Percentiles rank a stretch among this genome's conserved stretches.
Evolutionary conservation across 2,113 vertebrate species (phyloP).

Genomic region (Erythrocercus mccallii): DNA sequence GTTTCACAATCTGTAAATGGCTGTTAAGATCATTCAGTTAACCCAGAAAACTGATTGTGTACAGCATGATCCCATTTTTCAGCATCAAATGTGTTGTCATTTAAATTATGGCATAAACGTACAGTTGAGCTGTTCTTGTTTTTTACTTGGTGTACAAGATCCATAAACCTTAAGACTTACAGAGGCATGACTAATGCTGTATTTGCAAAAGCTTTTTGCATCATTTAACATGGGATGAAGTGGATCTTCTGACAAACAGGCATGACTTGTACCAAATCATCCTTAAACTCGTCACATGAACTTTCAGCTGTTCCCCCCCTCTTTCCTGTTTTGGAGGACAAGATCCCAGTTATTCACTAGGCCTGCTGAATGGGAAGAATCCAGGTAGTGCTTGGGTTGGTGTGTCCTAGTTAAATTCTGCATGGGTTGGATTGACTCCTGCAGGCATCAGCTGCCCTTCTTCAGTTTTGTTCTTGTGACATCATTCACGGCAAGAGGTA

Average conservation of each 20-base stretch:
- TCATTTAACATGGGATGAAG: not conserved
- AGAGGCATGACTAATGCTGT: not conserved
- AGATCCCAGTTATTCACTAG: not conserved
- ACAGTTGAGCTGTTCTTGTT: not conserved
- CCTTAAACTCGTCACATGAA: not conserved
- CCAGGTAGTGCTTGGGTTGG: not conserved
- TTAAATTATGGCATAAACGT: not conserved
- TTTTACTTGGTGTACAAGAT: not conserved
- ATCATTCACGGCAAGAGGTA: not conserved
- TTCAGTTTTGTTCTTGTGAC: not conserved
- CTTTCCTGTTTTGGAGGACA: not conserved
- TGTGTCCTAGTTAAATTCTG: not conserved
- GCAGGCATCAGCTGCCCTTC: not conserved
- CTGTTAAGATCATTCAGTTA: not conserved
- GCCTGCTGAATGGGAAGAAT: not conserved
- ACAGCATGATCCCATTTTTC: not conserved
- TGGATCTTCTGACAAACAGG: not conserved
- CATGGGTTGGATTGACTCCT: not conserved
- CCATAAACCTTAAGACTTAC: not conserved
- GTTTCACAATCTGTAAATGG: not conserved
- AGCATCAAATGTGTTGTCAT: not conserved
- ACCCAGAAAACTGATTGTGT: not conserved
- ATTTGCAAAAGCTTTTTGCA: not conserved
- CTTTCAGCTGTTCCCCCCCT: not conserved
- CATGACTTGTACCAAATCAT: not conserved